These are phyloP conservation scores for Drosophila rellima DNA, from an alignment of 2,888 invertebrate species.

Conservation along the genomic window DNA sequence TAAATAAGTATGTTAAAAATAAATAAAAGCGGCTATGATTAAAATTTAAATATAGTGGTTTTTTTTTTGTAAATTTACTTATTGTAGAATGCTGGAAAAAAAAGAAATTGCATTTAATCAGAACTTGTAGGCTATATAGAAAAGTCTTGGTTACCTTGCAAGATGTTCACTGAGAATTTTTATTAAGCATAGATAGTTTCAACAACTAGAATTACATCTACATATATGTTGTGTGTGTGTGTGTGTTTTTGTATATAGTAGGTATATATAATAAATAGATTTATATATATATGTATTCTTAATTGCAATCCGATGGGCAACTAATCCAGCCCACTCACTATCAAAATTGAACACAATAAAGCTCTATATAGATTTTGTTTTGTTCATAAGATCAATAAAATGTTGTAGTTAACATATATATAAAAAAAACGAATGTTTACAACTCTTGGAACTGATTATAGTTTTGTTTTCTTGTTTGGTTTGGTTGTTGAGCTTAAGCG, in stretches of 20 bases:
- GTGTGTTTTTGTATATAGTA: constrained; percentile 16
- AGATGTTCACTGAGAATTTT: constrained; percentile 38
- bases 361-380: constrained; percentile 59
- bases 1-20: background rate
- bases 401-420: background rate
- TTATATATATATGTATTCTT: constrained; percentile 28
- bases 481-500: constrained; percentile 44
- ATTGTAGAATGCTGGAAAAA: background rate
- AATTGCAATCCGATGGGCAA: constrained; percentile 39
- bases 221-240: constrained; percentile 13
- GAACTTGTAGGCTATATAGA: background rate
- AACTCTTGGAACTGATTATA: constrained; percentile 1
- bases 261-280: constrained; percentile 12
- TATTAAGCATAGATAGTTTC: constrained; percentile 49
- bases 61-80: background rate
- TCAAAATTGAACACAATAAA: constrained; percentile 75
- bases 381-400: constrained; percentile 19
- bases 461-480: constrained; percentile 1
- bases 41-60: background rate
- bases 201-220: constrained; percentile 44
- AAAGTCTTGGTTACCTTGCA: constrained; percentile 12
- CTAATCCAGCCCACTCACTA: constrained; percentile 36
- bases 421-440: background rate
- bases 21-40: background rate
- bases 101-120: background rate